Conservation (phyloP, 2,113 vertebrate genomes). For the mouse (Mus musculus) region DNA sequence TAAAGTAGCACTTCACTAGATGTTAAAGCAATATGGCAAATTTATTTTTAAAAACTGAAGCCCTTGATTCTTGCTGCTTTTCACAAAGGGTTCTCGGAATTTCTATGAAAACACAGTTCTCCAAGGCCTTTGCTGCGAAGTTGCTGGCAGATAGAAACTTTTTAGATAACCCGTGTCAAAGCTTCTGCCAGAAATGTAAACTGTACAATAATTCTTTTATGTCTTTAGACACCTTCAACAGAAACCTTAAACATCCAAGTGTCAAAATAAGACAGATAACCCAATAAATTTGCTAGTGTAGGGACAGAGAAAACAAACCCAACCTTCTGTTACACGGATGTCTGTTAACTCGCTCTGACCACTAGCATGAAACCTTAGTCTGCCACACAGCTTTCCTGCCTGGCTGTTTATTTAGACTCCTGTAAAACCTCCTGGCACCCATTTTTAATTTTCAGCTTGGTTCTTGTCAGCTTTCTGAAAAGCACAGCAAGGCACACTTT, state of each 20-base stretch:
- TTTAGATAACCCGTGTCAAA: conserved; percentile 78
- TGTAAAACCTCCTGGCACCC: conserved; percentile 70
- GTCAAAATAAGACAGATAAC: conserved; percentile 82
- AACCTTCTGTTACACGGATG: conserved; percentile 63
- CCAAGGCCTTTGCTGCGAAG: conserved; percentile 36
- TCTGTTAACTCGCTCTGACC: conserved; percentile 68
- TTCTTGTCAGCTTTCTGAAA: conserved; percentile 79
- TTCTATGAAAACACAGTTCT: background rate
- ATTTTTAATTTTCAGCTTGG: conserved; percentile 74
- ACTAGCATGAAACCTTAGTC: conserved; percentile 75
- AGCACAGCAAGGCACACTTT: conserved; percentile 64
- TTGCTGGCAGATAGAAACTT: conserved; percentile 67
- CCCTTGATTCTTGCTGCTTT: conserved; percentile 30
- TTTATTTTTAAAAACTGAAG: conserved; percentile 8
- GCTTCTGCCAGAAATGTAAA: conserved; percentile 73
- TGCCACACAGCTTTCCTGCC: conserved; percentile 78
- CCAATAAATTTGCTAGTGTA: conserved; percentile 76
- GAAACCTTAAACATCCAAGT: conserved; percentile 81
- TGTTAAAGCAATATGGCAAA: background rate
- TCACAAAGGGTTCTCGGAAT: background rate
- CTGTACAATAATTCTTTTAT: conserved; percentile 81
- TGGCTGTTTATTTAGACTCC: conserved; percentile 73
- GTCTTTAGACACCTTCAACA: conserved; percentile 80
- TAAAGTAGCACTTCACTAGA: background rate
- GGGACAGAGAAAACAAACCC: conserved; percentile 82